Evolutionary conservation across 2,888 invertebrate species (phyloP).

Genomic region (Anagyrus pseudococci): DNA sequence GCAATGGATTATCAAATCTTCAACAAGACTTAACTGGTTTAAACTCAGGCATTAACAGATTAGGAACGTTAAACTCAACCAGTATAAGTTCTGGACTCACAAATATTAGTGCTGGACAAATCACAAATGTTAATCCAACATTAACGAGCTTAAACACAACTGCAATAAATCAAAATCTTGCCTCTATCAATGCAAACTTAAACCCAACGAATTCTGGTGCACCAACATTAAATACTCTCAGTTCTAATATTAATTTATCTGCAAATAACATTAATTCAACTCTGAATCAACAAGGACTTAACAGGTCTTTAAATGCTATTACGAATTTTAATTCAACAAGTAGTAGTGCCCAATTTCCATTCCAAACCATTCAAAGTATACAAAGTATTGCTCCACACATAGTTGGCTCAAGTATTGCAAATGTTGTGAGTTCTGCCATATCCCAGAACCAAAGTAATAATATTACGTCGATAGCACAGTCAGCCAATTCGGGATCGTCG

Average conservation of each 20-base stretch:
- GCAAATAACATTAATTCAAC: slow-evolving; percentile 50
- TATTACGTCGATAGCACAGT: slow-evolving; percentile 51
- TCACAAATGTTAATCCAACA: slow-evolving; percentile 54
- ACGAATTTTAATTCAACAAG: slow-evolving; percentile 50
- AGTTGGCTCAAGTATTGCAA: slow-evolving; percentile 55
- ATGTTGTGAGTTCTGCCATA: slow-evolving; percentile 51
- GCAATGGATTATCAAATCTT: slow-evolving; percentile 54
- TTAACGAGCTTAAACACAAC: slow-evolving; percentile 52
- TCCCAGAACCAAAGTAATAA: slow-evolving; percentile 47
- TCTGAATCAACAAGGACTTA: slow-evolving; percentile 50
- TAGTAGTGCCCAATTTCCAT: slow-evolving; percentile 56
- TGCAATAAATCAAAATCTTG: slow-evolving; percentile 54
- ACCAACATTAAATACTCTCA: slow-evolving; percentile 50
- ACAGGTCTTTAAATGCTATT: slow-evolving; percentile 50
- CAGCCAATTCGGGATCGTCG: slow-evolving; percentile 49
- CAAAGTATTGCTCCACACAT: slow-evolving; percentile 59
- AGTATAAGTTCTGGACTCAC: slow-evolving; percentile 55
- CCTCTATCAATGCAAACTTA: slow-evolving; percentile 52
- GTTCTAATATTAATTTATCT: slow-evolving; percentile 48
- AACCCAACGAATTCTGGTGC: slow-evolving; percentile 50
- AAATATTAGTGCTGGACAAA: slow-evolving; percentile 49
- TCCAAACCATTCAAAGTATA: slow-evolving; percentile 59
- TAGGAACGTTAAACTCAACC: slow-evolving; percentile 53
- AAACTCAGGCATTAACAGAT: slow-evolving; percentile 55
- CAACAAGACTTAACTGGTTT: slow-evolving; percentile 58